Evolutionary conservation across 2,797 vertebrate genomes (phyloP).

Genomic region (Chelonia mydas): DNA sequence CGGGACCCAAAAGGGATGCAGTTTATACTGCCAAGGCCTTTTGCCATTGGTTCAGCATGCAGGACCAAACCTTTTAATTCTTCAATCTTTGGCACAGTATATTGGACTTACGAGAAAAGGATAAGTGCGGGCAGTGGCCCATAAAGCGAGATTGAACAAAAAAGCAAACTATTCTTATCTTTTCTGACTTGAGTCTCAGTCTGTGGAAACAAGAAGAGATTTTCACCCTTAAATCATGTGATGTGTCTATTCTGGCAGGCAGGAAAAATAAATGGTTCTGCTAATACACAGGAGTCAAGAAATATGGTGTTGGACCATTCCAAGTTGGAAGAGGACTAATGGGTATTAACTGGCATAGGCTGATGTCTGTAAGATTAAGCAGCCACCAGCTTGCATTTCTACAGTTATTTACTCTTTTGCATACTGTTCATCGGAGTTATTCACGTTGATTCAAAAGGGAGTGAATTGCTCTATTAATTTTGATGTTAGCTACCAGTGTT

Average conservation of each 20-base stretch:
- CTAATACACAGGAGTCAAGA: conserved; percentile 16
- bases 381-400: background rate
- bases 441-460: background rate
- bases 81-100: background rate
- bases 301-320: conserved; percentile 14
- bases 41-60: conserved; percentile 8
- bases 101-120: background rate
- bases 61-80: background rate
- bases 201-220: conserved; percentile 10
- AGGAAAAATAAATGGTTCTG: background rate
- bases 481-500: conserved; percentile 38
- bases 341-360: conserved; percentile 28
- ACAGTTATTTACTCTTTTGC: conserved; percentile 13
- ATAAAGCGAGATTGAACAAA: background rate
- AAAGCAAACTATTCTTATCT: background rate
- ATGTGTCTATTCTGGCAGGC: conserved; percentile 11
- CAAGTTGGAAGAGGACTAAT: conserved; percentile 10
- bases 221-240: conserved; percentile 17
- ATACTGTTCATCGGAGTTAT: conserved; percentile 16
- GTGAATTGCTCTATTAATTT: conserved; percentile 50
- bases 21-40: background rate
- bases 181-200: conserved; percentile 28
- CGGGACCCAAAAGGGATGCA: background rate
- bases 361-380: conserved; percentile 12
- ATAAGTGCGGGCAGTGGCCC: background rate